Evolutionary conservation across 2,888 invertebrate genomes (phyloP), one percentile per base, ranked within the genome.

Genomic region (Notodonta ziczac): DNA sequence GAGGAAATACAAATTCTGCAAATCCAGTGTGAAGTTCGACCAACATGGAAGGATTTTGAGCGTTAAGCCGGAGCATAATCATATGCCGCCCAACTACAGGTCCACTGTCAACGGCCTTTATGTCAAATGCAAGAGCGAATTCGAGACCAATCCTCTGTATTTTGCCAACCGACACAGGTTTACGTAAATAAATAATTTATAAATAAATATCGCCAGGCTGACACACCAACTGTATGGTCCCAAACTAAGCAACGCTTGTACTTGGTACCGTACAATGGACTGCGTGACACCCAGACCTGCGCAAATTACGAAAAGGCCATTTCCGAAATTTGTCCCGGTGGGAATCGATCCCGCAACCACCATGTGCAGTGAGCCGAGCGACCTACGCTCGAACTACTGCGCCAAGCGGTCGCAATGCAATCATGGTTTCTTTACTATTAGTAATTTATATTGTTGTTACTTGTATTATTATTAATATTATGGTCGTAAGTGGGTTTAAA

Each of bases 71-170:
- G 67, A 68, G n/a, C 78, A 78, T 42, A 67, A 76, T 24, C 87
- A 87, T 63, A 56, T 62, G 4, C 85, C 85, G 0, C 87, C 83
- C 0, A 65, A 74, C 39, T 83, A 82, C 56, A 57, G 59, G 0
- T 53, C 59, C 5, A 74, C 73, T 0, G 16, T 44, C 0, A 57
- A 61, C 39, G 76, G 78, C 48, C 61, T 72, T 4, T 73, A 77
- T 58, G 57, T 76, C 8, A 75, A 72, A 54, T 53, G 57, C 6
- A 48, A 8, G 9, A 57, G 42, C 53, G 32, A 35, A 53, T 53
- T 13, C 35, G 16, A 53, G 13, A 5, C 13, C 16, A 35, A 16
- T 5, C 50, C 50, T 9, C 16, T 14, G 0, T 16, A 16, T 16
- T 14, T 50, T 9, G 50, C 50, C 16, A 50, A 16, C 16, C 6